Evolutionary conservation across 2,888 invertebrate species (phyloP), one percentile per base, ranked within the genome.

Genomic region (Aporophyla nigra): DNA sequence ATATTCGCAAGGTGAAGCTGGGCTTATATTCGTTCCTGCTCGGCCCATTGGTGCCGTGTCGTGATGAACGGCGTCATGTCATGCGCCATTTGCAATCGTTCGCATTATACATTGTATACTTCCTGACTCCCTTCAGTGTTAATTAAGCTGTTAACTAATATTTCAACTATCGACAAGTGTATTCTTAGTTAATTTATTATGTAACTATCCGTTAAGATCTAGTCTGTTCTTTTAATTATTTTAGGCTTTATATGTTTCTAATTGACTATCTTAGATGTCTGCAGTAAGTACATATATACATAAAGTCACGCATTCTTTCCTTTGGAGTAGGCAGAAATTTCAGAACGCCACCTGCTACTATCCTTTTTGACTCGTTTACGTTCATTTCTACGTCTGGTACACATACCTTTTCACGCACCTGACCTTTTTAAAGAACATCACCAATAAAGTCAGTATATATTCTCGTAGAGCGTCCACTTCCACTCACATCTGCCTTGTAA

Each of bases 11-110:
- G 89, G 90, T 90, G 85, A 83, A 81, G 80, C 82, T 71, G 75
- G 33, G 67, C 79, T 78, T 82, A 82, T 82, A 81, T 82, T 82
- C 71, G 78, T 80, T 69, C 33, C 78, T 84, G 61, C 74, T 66
- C 84, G 89, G 74, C 69, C 83, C 88, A 90, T 90, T 89, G 86
- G 69, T 67, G 68, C 53, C 56, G 46, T 40, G 67, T 73, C 80
- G 87, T 90, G 90, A 90, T 86, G 71, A 49, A 90, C 81, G 74
- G 79, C 73, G 19, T 75, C 83, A 75, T 84, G 80, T 77, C 77
- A 80, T 75, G 66, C 63, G 40, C 62, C 67, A 79, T 86, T 88
- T 74, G 63, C 71, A 63, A 66, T 67, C 58, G 12, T 40, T 85
- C 85, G 27, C 75, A 84, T 82, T 84, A 81, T 43, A 66, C 74